Evolutionary conservation across 2,797 vertebrate genomes (phyloP).

Genomic region (Pristis pectinata): DNA sequence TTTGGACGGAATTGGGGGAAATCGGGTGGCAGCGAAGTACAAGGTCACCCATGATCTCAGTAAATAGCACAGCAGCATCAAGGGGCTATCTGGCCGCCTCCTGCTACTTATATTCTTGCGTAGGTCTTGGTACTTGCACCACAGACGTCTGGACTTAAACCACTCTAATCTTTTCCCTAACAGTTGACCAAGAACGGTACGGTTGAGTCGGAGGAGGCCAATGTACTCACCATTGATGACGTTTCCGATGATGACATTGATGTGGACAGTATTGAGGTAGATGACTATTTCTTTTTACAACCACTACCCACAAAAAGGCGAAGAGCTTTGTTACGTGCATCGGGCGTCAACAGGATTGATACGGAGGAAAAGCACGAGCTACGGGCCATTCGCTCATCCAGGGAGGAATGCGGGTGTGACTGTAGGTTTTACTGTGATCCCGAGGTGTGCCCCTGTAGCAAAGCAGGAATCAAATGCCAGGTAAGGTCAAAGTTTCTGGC

Average conservation of each 20-base stretch:
- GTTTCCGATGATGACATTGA: constrained; percentile 89
- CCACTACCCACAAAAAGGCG: constrained; percentile 84
- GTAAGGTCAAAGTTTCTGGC: constrained; percentile 51
- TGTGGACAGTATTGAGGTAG: constrained; percentile 82
- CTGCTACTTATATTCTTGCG: not conserved
- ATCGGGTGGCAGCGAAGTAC: too few species aligned
- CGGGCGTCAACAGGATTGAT: constrained; percentile 85
- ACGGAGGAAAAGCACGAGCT: constrained; percentile 87
- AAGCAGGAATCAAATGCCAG: constrained; percentile 93
- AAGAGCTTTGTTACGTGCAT: constrained; percentile 78
- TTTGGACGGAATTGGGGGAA: too few species aligned
- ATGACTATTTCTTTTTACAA: constrained; percentile 91
- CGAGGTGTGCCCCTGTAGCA: constrained; percentile 86
- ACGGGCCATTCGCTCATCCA: constrained; percentile 82
- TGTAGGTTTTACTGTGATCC: constrained; percentile 91
- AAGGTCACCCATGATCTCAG: too few species aligned
- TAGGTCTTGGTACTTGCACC: not conserved
- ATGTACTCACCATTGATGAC: constrained; percentile 81
- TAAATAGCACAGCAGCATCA: too few species aligned
- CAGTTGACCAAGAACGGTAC: constrained; percentile 89
- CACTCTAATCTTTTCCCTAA: not conserved
- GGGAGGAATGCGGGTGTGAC: constrained; percentile 88
- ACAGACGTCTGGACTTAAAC: not conserved
- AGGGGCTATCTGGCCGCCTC: too few species aligned
- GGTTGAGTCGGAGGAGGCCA: constrained; percentile 80